A percentile compares a stretch with the other conserved stretches of the same genome.
phyloP scores from a whole-genome alignment of 2,888 invertebrate species.

The Apodemia hepburni region DNA sequence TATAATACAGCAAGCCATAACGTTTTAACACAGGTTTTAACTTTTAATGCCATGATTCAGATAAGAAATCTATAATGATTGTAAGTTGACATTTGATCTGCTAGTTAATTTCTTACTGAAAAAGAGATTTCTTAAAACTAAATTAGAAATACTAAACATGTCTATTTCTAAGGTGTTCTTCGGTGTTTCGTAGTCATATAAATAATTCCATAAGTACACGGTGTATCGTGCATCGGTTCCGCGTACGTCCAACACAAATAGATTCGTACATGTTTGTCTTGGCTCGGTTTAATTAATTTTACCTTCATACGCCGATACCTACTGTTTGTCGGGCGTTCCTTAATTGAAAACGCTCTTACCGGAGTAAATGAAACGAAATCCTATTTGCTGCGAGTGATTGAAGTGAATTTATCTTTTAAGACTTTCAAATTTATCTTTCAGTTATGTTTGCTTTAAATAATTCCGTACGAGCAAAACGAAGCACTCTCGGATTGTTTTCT shows the following conservation, averaged over 20 bases:
- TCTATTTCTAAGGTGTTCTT: no score
- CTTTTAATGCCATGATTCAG: no score
- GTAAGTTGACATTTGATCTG: no score
- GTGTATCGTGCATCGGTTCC: slow-evolving; percentile 41
- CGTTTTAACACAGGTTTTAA: no score
- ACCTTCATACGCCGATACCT: slow-evolving; percentile 77
- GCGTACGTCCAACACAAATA: slow-evolving; percentile 68
- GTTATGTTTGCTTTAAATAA: slow-evolving; percentile 41
- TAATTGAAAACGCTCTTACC: slow-evolving; percentile 78
- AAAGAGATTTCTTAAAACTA: no score
- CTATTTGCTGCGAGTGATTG: slow-evolving; percentile 77
- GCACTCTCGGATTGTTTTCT: not conserved
- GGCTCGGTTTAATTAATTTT: slow-evolving; percentile 77
- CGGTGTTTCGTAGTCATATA: slow-evolving; percentile 3
- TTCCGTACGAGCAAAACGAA: not conserved
- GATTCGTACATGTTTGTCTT: slow-evolving; percentile 76
- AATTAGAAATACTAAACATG: no score
- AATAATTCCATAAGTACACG: slow-evolving; percentile 27
- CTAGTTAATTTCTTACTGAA: no score
- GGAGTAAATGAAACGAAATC: slow-evolving; percentile 76
- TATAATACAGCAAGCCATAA: no score
- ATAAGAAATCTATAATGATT: no score
- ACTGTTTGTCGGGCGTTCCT: slow-evolving; percentile 73
- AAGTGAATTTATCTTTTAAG: slow-evolving; percentile 76
- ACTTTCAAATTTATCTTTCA: slow-evolving; percentile 72